Evolutionary conservation across 2,797 vertebrate species (phyloP), one percentile per base, ranked within the genome.

Genomic region (Notolabrus celidotus): DNA sequence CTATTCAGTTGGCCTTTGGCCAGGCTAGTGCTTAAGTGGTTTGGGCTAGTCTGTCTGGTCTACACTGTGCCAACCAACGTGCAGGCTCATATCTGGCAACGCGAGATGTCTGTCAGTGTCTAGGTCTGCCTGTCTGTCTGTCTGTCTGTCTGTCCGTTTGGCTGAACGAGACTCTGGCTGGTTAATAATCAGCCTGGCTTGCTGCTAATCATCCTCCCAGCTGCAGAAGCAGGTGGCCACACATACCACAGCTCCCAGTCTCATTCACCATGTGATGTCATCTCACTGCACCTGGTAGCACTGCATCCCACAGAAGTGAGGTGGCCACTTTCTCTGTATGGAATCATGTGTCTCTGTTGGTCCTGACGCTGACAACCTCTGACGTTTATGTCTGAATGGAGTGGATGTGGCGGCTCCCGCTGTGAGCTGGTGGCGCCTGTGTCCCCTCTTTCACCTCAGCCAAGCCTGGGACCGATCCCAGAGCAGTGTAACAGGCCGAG

Each of bases 1-100:
- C 87, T 74, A 86, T 91, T 90, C 79, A 72, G 77, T 82, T 94
- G 91, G 92, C 92, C 92, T 93, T 90, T 86, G 78, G 91, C 89
- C 91, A 91, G 57, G 60, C 36, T 80, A 80, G 74, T 83, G 81
- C 84, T 91, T 80, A 82, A 85, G 88, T 88, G 90, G 83, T 88
- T 83, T 80, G 80, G 84, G 86, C 62, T 61, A 83, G 72, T 79
- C 69, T 78, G 86, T 74, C 86, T 76, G 66, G 66, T 79, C 55
- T 82, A 73, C 41, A 52, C 71, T 17, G 67, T 86, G 86, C 85
- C 90, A 89, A 78, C 81, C 86, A 85, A 83, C 82, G 68, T 74
- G 67, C 62, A 66, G 58, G 71, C 82, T 80, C 79, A 74, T 86
- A 86, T 87, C 85, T 91, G 89, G 79, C 83, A 79, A 71, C 73